These are phyloP conservation scores for Trididemnum clinides DNA, from an alignment of 23 tunicate genomes.

Conservation along the genomic window DNA sequence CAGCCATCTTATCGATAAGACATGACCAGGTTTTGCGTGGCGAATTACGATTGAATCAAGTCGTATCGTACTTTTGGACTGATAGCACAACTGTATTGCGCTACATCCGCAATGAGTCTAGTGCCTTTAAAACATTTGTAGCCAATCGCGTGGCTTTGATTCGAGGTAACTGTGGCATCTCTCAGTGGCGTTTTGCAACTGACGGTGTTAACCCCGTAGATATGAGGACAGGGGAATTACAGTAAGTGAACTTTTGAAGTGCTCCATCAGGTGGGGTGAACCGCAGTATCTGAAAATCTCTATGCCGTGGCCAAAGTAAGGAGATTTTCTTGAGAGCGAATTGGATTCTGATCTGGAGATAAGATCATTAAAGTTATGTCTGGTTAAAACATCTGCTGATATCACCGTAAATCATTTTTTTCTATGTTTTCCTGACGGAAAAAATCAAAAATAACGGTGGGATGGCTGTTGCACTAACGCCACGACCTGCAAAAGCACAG, in stretches of 20 bases:
- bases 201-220: conserved; percentile 38
- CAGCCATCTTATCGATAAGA: conserved; percentile 32
- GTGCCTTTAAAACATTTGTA: conserved; percentile 40
- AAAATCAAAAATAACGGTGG: not conserved
- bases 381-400: too few species aligned
- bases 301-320: too few species aligned
- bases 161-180: not conserved
- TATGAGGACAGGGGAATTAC: conserved; percentile 27
- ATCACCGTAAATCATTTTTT: too few species aligned
- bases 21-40: conserved; percentile 1
- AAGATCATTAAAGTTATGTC: too few species aligned
- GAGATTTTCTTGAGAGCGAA: too few species aligned
- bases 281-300: too few species aligned
- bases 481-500: not conserved
- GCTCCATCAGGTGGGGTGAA: too few species aligned
- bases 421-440: conserved; percentile 22
- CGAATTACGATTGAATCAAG: conserved; percentile 11
- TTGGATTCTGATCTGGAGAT: too few species aligned
- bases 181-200: conserved; percentile 38
- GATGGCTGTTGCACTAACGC: conserved; percentile 25
- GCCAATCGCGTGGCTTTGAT: conserved; percentile 41
- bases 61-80: not conserved
- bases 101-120: conserved; percentile 11
- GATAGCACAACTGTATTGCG: conserved; percentile 47
- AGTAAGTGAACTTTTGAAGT: not conserved